Evolutionary conservation across 2,888 invertebrate species (phyloP), one percentile per base, ranked within the genome.

Genomic region (Lasius platythorax): DNA sequence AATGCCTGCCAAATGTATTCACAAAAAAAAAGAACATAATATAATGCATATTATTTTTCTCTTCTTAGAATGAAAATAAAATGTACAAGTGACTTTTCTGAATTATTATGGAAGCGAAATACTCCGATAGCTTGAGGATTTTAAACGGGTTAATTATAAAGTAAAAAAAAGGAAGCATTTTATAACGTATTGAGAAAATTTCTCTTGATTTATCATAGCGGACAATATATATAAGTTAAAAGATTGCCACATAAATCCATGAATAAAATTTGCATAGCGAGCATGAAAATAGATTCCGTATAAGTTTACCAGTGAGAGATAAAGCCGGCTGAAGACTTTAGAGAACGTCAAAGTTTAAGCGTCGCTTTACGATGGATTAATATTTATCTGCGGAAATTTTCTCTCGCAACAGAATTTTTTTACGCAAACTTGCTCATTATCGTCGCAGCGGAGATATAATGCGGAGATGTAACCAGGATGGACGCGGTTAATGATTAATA

Each of bases 201-300:
- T n/a, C 28, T 67, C 28, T 40, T 56, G 40, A 68, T 78, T 78
- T 56, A 70, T 78, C 56, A 58, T 15, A 28, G 37, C 18, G 18
- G 28, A 67, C n/a, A 30, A 40, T 50, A 23, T 37, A 18, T 28
- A 30, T n/a, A 15, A 53, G 78, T 15, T 78, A 40, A 56, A 78
- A 70, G 56, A 67, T 67, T 28, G 23, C 67, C 37, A 66, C 66
- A 70, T 40, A 70, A 68, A 78, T 40, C 30, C n/a, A 70, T 70
- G 78, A 70, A 78, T 78, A 78, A 78, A 78, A 78, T 68, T 70
- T 78, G 70, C 78, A 78, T 68, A 40, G 23, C 40, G 56, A 78
- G 30, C 30, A 58, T 43, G 78, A 70, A 23, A 78, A 78, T 58
- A 70, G 56, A 78, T 70, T 68, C 56, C 56, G 30, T 68, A 43